Evolutionary conservation across 2,797 vertebrate genomes (phyloP).

Genomic region (Galago senegalensis): DNA sequence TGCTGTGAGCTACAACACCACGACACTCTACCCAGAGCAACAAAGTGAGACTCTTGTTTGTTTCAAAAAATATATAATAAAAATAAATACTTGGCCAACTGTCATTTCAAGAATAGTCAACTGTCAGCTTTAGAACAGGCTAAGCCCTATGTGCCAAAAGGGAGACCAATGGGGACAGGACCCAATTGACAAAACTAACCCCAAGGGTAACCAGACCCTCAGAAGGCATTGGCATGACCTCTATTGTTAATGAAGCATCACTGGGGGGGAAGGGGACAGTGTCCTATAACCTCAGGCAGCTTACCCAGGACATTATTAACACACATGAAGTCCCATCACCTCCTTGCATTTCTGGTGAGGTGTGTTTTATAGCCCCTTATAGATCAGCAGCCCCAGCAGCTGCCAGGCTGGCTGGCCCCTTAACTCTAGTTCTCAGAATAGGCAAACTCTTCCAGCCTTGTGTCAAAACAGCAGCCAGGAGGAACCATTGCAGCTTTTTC

Average conservation of each 20-base stretch:
- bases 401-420: background rate
- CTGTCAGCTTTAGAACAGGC: background rate
- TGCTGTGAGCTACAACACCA: too few relatives aligned
- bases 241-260: background rate
- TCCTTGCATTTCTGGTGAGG: background rate
- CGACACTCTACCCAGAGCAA: too few relatives aligned
- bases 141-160: background rate
- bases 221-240: background rate
- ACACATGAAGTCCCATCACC: background rate
- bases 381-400: background rate
- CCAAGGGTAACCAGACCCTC: background rate
- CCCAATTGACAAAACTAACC: background rate
- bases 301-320: background rate
- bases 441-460: background rate
- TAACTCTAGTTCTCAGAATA: background rate
- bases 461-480: background rate
- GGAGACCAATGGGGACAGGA: background rate
- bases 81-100: too few relatives aligned
- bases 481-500: background rate
- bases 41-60: too few relatives aligned
- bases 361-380: background rate
- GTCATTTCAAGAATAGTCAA: too few relatives aligned
- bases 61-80: too few relatives aligned
- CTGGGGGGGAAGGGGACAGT: accelerated
- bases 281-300: background rate